Conservation (phyloP, 92 coral and sea anemone genomes). For the Micromussa lordhowensis region DNA sequence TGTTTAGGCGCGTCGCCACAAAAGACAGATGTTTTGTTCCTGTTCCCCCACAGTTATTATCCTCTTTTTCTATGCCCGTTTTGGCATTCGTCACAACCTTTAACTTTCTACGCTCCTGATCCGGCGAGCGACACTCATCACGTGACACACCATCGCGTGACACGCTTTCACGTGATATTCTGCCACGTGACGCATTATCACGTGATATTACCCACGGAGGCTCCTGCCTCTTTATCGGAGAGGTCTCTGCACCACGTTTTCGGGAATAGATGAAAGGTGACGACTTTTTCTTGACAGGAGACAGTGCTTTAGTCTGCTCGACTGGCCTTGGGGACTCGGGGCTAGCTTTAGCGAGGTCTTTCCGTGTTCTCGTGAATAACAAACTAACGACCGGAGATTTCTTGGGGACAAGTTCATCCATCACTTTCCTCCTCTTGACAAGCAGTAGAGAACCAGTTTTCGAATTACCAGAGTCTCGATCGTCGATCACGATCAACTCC, state of each 20-base stretch:
- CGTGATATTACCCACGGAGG: background rate
- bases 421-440: constrained; percentile 45
- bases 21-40: constrained; percentile 51
- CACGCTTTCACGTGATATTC: background rate
- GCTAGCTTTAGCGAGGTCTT: background rate
- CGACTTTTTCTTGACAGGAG: constrained; percentile 17
- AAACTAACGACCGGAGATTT: constrained; percentile 76
- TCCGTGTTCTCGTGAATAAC: constrained; percentile 40
- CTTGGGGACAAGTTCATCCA: constrained; percentile 37
- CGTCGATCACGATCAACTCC: constrained; percentile 61
- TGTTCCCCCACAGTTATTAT: background rate
- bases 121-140: constrained; percentile 8
- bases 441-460: constrained; percentile 39
- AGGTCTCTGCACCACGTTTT: constrained; percentile 3
- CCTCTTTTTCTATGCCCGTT: background rate
- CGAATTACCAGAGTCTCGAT: constrained; percentile 27
- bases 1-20: constrained; percentile 81
- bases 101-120: background rate
- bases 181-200: background rate
- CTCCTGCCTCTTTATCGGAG: constrained; percentile 8
- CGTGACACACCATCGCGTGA: background rate
- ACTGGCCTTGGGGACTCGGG: constrained; percentile 13
- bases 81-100: background rate
- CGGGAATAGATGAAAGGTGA: constrained; percentile 22
- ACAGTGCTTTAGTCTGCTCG: constrained; percentile 7